These are phyloP conservation scores for Bombus turneri DNA, from an alignment of 1,140 invertebrate genomes.

Conservation along the genomic window DNA sequence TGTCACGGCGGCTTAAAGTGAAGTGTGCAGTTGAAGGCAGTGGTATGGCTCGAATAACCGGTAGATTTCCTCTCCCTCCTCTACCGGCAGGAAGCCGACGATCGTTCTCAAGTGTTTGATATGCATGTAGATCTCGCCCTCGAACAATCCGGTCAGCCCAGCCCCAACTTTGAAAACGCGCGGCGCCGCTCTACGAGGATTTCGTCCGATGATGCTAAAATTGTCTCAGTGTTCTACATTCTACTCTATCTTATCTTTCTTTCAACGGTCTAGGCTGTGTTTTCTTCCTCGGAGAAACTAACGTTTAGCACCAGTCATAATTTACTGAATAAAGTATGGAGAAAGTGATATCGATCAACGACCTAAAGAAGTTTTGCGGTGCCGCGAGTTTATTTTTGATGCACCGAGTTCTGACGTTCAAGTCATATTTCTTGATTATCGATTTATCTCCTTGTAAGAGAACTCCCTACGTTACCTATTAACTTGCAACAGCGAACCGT, in stretches of 20 bases:
- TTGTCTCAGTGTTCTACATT: neutral
- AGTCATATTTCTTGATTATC: too few relatives aligned
- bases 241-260: too few relatives aligned
- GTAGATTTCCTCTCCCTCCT: constrained; percentile 54
- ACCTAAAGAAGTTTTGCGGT: neutral
- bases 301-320: neutral
- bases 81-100: constrained; percentile 44
- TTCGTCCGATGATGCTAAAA: neutral
- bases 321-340: neutral
- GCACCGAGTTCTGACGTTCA: neutral
- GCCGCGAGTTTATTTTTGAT: neutral
- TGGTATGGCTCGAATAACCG: constrained; percentile 53
- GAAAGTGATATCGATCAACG: constrained; percentile 30
- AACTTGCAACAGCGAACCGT: neutral
- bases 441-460: too few relatives aligned
- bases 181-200: neutral
- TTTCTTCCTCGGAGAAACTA: neutral
- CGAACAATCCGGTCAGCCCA: constrained; percentile 21
- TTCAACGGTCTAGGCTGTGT: neutral
- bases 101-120: constrained; percentile 56
- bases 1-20: constrained; percentile 31
- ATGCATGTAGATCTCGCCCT: constrained; percentile 49
- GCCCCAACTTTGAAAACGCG: neutral
- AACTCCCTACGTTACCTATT: too few relatives aligned
- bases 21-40: constrained; percentile 23